These are phyloP conservation scores for Leistus spinibarbis DNA, from an alignment of 2,888 invertebrate species.

Conservation along the genomic window DNA sequence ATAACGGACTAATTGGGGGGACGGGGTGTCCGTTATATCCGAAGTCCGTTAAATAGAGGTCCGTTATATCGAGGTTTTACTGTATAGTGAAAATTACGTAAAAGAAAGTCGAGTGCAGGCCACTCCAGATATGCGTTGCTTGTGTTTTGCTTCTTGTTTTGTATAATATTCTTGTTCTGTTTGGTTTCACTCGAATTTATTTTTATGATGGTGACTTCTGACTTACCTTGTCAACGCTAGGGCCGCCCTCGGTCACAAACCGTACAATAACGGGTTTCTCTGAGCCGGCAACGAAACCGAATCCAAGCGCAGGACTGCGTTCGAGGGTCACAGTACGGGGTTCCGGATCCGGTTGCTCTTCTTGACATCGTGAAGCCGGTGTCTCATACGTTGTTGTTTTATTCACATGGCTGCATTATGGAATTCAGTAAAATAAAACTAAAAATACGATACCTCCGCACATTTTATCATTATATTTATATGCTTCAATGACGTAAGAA, in stretches of 20 bases:
- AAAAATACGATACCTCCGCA: slow-evolving; percentile 42
- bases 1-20: too few relatives aligned
- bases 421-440: not conserved
- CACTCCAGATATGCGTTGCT: too few relatives aligned
- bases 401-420: slow-evolving; percentile 70
- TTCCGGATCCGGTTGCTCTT: slow-evolving; percentile 74
- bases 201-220: not conserved
- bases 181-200: too few relatives aligned
- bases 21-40: too few relatives aligned
- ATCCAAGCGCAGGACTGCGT: slow-evolving; percentile 80
- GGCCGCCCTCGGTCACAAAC: slow-evolving; percentile 87
- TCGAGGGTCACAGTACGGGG: slow-evolving; percentile 77
- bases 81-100: too few relatives aligned
- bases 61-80: too few relatives aligned
- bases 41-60: too few relatives aligned
- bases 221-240: slow-evolving; percentile 76
- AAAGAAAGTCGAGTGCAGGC: too few relatives aligned
- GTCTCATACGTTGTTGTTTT: slow-evolving; percentile 93
- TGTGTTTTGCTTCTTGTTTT: too few relatives aligned
- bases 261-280: slow-evolving; percentile 91
- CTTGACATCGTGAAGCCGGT: slow-evolving; percentile 65
- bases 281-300: slow-evolving; percentile 95
- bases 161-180: too few relatives aligned
- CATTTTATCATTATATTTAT: not conserved
- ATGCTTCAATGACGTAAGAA: not conserved